phyloP scores from a whole-genome alignment of 2,888 invertebrate genomes.

The Ceramica pisi region DNA sequence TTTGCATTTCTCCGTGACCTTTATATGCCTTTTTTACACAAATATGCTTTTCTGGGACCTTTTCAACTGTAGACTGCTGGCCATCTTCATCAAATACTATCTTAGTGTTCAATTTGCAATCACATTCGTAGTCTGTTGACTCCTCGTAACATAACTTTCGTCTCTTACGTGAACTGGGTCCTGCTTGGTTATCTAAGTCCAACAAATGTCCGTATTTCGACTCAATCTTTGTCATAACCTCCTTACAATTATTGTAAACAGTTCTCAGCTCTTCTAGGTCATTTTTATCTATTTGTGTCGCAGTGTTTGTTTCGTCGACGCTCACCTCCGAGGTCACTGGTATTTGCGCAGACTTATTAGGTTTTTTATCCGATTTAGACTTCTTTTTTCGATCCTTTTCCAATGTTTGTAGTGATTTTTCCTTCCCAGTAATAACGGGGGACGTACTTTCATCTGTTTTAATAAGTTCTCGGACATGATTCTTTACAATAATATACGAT shows the following conservation, averaged over 20 bases:
- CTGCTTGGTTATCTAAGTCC: constrained; percentile 62
- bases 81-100: constrained; percentile 86
- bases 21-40: constrained; percentile 73
- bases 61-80: constrained; percentile 69
- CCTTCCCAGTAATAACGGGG: constrained; percentile 26
- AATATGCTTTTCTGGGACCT: constrained; percentile 73
- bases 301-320: constrained; percentile 10
- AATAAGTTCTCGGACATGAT: constrained; percentile 74
- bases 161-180: constrained; percentile 38
- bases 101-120: constrained; percentile 79
- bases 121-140: constrained; percentile 70
- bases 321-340: constrained; percentile 14
- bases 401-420: constrained; percentile 33
- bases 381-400: constrained; percentile 43
- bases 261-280: constrained; percentile 81
- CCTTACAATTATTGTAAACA: constrained; percentile 82
- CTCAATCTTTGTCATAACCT: constrained; percentile 82
- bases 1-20: constrained; percentile 10
- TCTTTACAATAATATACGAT: constrained; percentile 74
- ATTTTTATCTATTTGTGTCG: constrained; percentile 44
- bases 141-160: constrained; percentile 32
- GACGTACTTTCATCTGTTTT: constrained; percentile 44
- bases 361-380: constrained; percentile 34
- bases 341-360: constrained; percentile 36
- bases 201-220: constrained; percentile 84